These are phyloP conservation scores for Orchestes rusci DNA, from an alignment of 2,888 invertebrate genomes.

Conservation along the genomic window DNA sequence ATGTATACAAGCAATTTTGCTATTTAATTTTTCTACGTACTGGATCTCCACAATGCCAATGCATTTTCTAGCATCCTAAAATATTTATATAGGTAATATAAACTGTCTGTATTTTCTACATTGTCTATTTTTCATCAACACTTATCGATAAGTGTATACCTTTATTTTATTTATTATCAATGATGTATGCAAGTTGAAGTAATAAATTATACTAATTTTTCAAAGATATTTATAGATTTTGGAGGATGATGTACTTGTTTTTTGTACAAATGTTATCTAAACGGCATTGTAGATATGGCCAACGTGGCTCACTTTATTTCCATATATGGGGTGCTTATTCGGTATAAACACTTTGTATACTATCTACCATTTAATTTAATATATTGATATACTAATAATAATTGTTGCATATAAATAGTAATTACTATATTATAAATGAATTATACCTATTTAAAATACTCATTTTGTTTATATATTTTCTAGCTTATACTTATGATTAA, in stretches of 20 bases:
- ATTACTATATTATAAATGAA: constrained; percentile 26
- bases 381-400: constrained; percentile 30
- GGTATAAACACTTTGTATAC: constrained; percentile 35
- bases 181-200: no score
- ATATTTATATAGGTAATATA: background rate
- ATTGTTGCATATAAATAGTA: constrained; percentile 31
- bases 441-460: constrained; percentile 22
- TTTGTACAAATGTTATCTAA: background rate
- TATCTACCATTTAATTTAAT: constrained; percentile 35
- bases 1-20: no score
- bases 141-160: constrained; percentile 26
- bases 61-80: constrained; percentile 14
- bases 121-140: constrained; percentile 24
- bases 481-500: no score
- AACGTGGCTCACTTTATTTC: no score
- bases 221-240: constrained; percentile 9
- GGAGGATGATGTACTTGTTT: constrained; percentile 3
- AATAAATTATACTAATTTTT: constrained; percentile 8
- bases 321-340: constrained; percentile 32
- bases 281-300: constrained; percentile 32
- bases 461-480: no score
- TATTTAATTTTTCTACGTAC: no score
- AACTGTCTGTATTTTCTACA: constrained; percentile 31
- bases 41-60: constrained; percentile 44
- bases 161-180: constrained; percentile 8